These are phyloP conservation scores for Pipra filicauda DNA, from an alignment of 2,113 vertebrate species.

Conservation along the genomic window DNA sequence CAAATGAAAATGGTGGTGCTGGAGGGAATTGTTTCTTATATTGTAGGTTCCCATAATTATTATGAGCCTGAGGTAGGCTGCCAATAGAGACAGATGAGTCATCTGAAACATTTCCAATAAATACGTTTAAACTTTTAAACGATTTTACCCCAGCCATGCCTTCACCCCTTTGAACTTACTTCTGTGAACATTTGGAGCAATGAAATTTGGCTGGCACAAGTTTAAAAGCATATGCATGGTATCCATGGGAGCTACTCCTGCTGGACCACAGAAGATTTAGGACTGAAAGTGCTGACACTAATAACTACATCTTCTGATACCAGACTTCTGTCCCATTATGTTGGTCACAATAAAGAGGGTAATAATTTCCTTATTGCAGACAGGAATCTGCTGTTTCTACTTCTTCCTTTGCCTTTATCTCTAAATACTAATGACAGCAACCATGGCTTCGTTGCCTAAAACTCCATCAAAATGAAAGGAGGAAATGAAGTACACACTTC, in stretches of 20 bases:
- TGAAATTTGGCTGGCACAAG: background rate
- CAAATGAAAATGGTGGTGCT: background rate
- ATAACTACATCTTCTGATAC: background rate
- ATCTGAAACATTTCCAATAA: background rate
- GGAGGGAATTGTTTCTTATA: background rate
- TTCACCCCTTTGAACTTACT: background rate
- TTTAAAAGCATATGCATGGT: background rate
- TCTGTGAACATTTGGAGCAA: slow-evolving; percentile 10
- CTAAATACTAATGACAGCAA: background rate
- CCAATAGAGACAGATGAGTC: background rate
- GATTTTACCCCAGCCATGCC: background rate
- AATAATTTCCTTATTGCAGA: background rate
- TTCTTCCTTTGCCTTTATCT: background rate
- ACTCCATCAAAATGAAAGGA: background rate
- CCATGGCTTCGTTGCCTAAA: background rate
- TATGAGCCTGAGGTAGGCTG: background rate
- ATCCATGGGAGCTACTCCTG: background rate
- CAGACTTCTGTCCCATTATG: background rate
- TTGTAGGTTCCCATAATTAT: background rate
- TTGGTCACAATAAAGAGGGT: background rate
- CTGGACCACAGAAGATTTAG: background rate
- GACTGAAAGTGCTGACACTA: background rate
- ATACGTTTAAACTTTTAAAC: background rate
- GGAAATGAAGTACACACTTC: background rate
- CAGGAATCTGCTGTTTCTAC: background rate